Conservation (phyloP, 2,113 vertebrate species). For the Poicephalus meyeri region DNA sequence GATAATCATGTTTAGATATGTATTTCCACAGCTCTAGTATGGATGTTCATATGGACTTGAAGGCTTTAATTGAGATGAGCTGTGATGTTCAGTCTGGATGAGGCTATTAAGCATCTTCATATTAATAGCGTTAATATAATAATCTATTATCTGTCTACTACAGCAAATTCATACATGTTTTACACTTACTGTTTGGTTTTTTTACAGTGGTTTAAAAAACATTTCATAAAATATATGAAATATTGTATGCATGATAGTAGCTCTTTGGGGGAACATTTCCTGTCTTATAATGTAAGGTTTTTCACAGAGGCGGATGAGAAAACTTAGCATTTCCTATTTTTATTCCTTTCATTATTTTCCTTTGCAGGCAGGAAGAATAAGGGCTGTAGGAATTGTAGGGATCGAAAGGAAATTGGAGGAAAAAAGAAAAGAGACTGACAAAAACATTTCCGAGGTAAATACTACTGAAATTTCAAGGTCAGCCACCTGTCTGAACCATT, state of each 20-base stretch:
- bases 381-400: constrained; percentile 95
- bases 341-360: constrained; percentile 43
- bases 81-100: neutral
- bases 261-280: neutral
- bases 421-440: constrained; percentile 98
- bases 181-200: neutral
- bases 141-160: neutral
- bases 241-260: neutral
- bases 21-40: neutral
- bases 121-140: neutral
- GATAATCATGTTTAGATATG: neutral
- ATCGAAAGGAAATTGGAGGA: constrained; percentile 98
- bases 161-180: neutral
- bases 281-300: neutral
- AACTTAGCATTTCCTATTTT: constrained; percentile 67
- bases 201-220: neutral
- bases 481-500: neutral
- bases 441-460: constrained; percentile 97
- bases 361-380: constrained; percentile 88
- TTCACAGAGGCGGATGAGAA: constrained; percentile 9
- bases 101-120: neutral
- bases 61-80: neutral
- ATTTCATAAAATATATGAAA: constrained; percentile 10
- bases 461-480: constrained; percentile 10
- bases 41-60: neutral